Evolutionary conservation across 2,113 vertebrate species (phyloP).

Genomic region (Potamarius usumacintae): DNA sequence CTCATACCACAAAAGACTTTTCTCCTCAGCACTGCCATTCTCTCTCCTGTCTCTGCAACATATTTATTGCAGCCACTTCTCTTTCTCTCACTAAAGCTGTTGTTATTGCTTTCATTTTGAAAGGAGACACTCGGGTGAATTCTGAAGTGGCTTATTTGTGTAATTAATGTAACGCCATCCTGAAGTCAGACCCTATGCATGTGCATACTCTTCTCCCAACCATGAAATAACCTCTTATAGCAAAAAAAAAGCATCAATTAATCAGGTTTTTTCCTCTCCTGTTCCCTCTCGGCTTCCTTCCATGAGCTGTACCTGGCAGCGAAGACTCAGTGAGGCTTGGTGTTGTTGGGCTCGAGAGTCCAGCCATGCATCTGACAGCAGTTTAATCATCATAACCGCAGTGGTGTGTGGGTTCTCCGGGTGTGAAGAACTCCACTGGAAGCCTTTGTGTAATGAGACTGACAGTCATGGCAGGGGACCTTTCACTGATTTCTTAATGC

Average conservation of each 20-base stretch:
- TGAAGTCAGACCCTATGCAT: constrained; percentile 24
- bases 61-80: constrained; percentile 18
- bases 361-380: constrained; percentile 64
- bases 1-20: background rate
- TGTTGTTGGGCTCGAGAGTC: constrained; percentile 59
- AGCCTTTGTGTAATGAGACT: constrained; percentile 63
- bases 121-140: constrained; percentile 17
- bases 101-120: constrained; percentile 42
- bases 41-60: background rate
- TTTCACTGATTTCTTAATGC: constrained; percentile 51
- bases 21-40: background rate
- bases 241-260: constrained; percentile 24
- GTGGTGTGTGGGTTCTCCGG: constrained; percentile 58
- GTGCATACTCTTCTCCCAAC: constrained; percentile 42
- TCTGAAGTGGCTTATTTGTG: constrained; percentile 33
- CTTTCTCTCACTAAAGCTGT: constrained; percentile 14
- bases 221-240: constrained; percentile 47
- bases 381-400: constrained; percentile 67
- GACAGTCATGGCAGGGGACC: constrained; percentile 60
- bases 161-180: constrained; percentile 48
- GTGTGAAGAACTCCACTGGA: constrained; percentile 56
- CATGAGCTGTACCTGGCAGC: constrained; percentile 14
- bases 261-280: background rate
- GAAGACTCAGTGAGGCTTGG: constrained; percentile 28
- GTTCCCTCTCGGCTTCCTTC: constrained; percentile 11